phyloP scores from a whole-genome alignment of 2,797 vertebrate species.

The Gallinago stenura region DNA sequence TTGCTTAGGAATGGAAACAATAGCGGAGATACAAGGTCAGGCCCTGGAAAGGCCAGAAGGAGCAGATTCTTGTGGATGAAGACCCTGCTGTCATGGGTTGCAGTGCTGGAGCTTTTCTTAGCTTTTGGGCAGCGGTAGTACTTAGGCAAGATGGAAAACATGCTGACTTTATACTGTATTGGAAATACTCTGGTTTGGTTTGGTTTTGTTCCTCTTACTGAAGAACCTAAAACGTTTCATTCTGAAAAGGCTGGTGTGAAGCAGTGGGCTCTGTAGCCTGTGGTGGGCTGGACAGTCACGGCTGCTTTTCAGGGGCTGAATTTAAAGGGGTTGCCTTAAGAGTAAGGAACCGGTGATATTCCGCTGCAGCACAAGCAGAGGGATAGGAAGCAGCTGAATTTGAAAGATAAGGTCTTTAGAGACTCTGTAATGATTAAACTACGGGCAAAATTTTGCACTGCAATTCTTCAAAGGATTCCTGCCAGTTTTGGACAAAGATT shows the following conservation, averaged over 20 bases:
- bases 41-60: not conserved
- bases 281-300: rapidly evolving
- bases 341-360: not conserved
- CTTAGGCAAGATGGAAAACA: not conserved
- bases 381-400: not conserved
- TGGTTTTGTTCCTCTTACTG: not conserved
- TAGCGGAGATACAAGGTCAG: not conserved
- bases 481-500: not conserved
- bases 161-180: not conserved
- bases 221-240: not conserved
- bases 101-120: not conserved
- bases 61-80: not conserved
- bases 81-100: not conserved
- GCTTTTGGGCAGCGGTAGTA: not conserved
- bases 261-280: not conserved
- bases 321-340: not conserved
- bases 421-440: not conserved
- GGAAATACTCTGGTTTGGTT: not conserved
- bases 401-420: not conserved
- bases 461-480: not conserved
- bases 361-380: not conserved
- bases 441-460: not conserved
- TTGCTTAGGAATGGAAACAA: not conserved
- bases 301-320: not conserved
- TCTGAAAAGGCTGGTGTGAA: not conserved